Base-by-base conservation (phyloP, 2,113 vertebrate genomes). In the Epinephelus cyanopodus region DNA sequence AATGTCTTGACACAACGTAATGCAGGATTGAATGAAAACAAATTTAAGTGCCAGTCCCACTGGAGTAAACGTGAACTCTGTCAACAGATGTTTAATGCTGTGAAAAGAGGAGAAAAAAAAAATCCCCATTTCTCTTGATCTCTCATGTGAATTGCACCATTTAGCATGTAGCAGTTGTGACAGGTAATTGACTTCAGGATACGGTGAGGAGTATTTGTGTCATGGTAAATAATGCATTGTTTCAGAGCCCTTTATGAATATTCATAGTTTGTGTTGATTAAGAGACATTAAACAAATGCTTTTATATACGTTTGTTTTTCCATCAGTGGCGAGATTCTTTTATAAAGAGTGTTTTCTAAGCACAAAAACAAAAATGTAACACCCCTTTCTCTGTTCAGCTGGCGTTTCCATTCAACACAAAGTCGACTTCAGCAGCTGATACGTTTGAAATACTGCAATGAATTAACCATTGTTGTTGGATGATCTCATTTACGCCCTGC, bases 51-150 rank as follows among this genome's bases (percentile, higher is more conserved):
- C 63, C 18, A 27, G 77, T 93, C 90, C 90, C 92, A 62, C 42
- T 53, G 84, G 92, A 89, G 79, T 72, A 52, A 90, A 92, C 11
- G 74, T 89, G 83, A 92, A 89, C 79, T 86, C 88, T 86, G 86
- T 94, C 90, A 93, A 90, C 93, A 95, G 92, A 94, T 94, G 92
- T 94, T 95, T 92, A 90, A 82, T 56, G 74, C 86, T 83, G 83
- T 81, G 81, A 93, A 93, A 89, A 84, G 58, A 29, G 9, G 29
- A 0, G 29, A 29, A 9, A 29, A 60, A 82, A 81, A 81, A 83
- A 29, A 82, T 68, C 81, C 84, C 89, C 50, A 66, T 88, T 84
- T 86, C 87, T 90, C 84, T 89, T 75, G 47, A 90, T 85, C 82
- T 89, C 89, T 89, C 74, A 57, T 25, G 92, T 87, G 90, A 89